phyloP scores from a whole-genome alignment of 2,888 invertebrate genomes.

The Halocaridina rubra region DNA sequence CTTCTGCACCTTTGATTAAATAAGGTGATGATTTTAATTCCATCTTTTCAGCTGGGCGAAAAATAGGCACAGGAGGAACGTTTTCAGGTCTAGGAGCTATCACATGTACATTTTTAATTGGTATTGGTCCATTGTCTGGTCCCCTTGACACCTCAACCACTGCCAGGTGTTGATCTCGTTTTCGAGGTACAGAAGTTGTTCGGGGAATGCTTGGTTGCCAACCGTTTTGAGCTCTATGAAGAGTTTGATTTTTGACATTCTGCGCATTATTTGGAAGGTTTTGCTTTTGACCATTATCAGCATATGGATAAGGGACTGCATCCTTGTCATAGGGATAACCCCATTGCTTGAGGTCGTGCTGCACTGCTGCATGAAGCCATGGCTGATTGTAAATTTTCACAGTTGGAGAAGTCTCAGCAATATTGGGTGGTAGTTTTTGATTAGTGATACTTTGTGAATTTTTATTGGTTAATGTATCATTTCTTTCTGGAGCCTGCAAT shows the following conservation, averaged over 20 bases:
- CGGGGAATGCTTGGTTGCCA: neutral
- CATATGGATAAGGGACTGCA: neutral
- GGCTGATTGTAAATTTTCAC: slow-evolving; percentile 28
- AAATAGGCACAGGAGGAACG: slow-evolving; percentile 24
- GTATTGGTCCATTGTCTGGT: neutral
- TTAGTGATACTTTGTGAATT: too few species aligned
- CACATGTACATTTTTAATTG: slow-evolving; percentile 30
- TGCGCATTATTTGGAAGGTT: neutral
- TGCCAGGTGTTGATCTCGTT: neutral
- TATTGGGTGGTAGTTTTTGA: too few species aligned
- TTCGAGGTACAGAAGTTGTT: neutral
- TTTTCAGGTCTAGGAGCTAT: slow-evolving; percentile 25
- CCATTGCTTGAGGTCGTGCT: slow-evolving; percentile 36
- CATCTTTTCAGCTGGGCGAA: slow-evolving; percentile 26
- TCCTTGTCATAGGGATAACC: slow-evolving; percentile 24
- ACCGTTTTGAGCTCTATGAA: neutral
- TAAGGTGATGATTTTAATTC: neutral
- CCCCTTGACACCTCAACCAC: slow-evolving; percentile 1
- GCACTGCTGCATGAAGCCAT: slow-evolving; percentile 40
- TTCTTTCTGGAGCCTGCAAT: too few species aligned
- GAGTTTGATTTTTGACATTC: neutral
- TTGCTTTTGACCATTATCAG: neutral
- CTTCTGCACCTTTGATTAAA: neutral
- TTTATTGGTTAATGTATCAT: too few species aligned
- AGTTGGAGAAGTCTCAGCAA: too few species aligned